These are phyloP conservation scores for Micrasema longulum DNA, from an alignment of 1,140 invertebrate species.

Conservation along the genomic window DNA sequence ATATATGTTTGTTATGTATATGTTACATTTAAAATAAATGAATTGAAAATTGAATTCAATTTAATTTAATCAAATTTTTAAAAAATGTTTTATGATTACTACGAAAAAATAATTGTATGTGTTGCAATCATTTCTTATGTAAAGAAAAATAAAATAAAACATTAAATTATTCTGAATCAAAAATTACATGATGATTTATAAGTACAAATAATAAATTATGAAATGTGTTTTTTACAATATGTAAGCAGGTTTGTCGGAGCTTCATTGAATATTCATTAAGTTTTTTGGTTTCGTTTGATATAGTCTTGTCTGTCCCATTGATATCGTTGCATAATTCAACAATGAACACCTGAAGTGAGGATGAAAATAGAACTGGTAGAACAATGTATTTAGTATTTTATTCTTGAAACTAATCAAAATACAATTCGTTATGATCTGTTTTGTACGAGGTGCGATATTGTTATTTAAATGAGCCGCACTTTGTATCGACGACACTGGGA, in stretches of 20 bases:
- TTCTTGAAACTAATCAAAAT: background rate
- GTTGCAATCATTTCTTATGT: background rate
- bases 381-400: background rate
- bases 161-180: too few species aligned
- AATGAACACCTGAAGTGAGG: constrained; percentile 5
- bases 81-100: background rate
- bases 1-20: too few species aligned
- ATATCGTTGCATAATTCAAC: constrained; percentile 16
- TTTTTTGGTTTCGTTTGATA: constrained; percentile 8
- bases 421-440: too few species aligned
- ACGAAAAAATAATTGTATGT: background rate
- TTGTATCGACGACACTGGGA: background rate
- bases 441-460: background rate
- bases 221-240: constrained; percentile 2
- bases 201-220: background rate
- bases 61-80: background rate
- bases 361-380: background rate
- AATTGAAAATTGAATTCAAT: background rate
- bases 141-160: background rate
- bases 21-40: too few species aligned
- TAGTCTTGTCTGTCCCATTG: background rate
- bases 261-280: constrained; percentile 31
- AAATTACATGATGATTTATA: too few species aligned
- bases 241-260: background rate
- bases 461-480: background rate